Evolutionary conservation across 2,888 invertebrate genomes (phyloP), one percentile per base, ranked within the genome.

Genomic region (Drosophila robusta): DNA sequence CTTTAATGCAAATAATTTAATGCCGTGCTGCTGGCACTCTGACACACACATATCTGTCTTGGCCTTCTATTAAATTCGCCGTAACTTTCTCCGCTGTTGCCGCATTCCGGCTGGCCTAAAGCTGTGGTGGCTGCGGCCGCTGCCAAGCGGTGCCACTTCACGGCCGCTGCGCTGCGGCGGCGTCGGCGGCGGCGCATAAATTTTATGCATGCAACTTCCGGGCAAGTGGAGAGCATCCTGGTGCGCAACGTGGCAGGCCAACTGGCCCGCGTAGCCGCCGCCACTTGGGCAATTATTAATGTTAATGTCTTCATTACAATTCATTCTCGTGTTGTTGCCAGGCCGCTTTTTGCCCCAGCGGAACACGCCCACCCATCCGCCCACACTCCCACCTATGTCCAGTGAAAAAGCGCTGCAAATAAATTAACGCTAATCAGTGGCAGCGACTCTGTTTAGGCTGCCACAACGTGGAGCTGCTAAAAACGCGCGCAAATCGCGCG

Each of bases 261-360:
- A 18, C 47, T 32, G 47, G 12, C 26, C 36, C 36, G 26, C 42
- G 32, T 22, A 26, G 47, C 34, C 39, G 46, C 62, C 63, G 60
- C 67, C 57, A 70, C 63, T 72, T 65, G 58, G 51, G 58, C 75
- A 83, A 77, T 86, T 88, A 86, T 88, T 71, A 76, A 86, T 86
- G 86, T 75, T 86, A 88, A 86, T 88, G 71, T 81, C 86, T 86
- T 83, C 88, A 86, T 86, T 88, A 82, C 87, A 64, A 69, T 78
- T 75, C 73, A 78, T 82, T 56, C 50, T 52, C 75, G 45, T 75
- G 78, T 75, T 72, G 56, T 57, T 60, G 45, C 36, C 46, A 11
- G 49, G 51, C 41, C 22, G 46, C 58, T 51, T 41, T 58, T 58
- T 56, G 50, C 32, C 11, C n/a, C n/a, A 18, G 3, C 18, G 8